Percentiles rank a stretch among this genome's conserved stretches.
Conservation (phyloP, 2,113 vertebrate species). For the Peromyscus maniculatus region DNA sequence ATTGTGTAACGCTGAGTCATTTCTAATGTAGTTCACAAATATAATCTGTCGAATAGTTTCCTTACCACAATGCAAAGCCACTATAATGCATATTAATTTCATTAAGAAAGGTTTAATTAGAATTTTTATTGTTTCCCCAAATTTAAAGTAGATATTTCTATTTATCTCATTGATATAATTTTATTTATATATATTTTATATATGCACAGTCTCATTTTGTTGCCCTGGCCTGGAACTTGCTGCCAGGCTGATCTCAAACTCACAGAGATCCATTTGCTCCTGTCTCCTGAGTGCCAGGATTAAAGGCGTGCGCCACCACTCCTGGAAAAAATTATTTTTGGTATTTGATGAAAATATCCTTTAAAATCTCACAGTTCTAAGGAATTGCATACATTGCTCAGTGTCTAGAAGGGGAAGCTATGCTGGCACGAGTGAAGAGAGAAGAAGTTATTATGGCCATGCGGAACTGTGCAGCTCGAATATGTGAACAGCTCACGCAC, state of each 20-base stretch:
- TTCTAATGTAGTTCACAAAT: constrained; percentile 16
- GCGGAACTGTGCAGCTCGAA: background rate
- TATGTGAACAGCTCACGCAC: background rate
- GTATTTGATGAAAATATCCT: background rate
- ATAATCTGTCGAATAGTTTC: constrained; percentile 15
- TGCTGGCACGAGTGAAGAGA: background rate
- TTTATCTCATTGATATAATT: background rate
- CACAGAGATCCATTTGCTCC: background rate
- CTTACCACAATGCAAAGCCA: background rate
- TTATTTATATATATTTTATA: background rate
- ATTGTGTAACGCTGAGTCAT: background rate
- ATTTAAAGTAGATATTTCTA: background rate
- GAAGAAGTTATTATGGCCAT: background rate
- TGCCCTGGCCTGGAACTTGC: background rate
- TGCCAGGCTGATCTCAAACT: background rate
- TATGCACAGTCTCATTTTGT: background rate
- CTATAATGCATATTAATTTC: background rate
- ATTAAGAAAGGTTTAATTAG: background rate
- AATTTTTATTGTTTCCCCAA: background rate
- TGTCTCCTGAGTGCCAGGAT: background rate
- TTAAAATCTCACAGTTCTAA: background rate
- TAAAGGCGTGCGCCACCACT: background rate
- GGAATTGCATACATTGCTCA: background rate
- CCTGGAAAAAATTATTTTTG: background rate
- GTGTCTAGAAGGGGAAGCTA: background rate